Base-by-base conservation (phyloP, 2,797 vertebrate species). In the Diceros bicornis region DNA sequence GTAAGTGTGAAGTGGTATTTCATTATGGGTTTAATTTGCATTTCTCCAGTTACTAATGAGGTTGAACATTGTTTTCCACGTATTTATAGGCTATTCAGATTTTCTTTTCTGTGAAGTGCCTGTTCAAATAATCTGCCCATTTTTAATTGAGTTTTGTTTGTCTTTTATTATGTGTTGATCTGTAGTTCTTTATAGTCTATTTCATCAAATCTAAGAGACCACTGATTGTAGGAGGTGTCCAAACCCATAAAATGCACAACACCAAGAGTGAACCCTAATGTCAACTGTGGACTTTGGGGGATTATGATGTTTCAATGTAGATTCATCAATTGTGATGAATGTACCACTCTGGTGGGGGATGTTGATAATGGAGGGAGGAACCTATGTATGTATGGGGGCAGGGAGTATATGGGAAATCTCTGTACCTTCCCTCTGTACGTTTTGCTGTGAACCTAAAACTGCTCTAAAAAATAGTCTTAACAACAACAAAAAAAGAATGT, bases 11-110 rank as follows among this genome's bases (percentile, higher is more conserved):
- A 97, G 72, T 47, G 23, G 57, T 97, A 84, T 97, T 96, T 96
- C 90, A 96, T 96, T 96, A 87, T 64, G 50, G 88, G 74, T 96
- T 96, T 90, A 94, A 96, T 97, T 96, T 96, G 86, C 89, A 74
- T 97, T 94, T 96, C 85, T 66, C 55, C 93, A 79, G 79, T 96
- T 95, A 68, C 88, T 95, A 95, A 94, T 95, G 90, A 94, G 41
- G 47, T 83, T 94, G 90, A 92, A 89, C 69, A 68, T 93, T 79
- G 52, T 59, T 12, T 55, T 44, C 44, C 71, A 69, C 3, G 32
- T 93, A 89, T 96, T 97, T 97, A 71, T 93, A 96, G 87, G 62
- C 64, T 91, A 91, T 96, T 91, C 62, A 94, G 37, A 83, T 94
- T 66, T 78, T 96, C 52, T 75, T 94, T 94, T 74, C 44, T 83